Base-by-base conservation (phyloP, 2,888 invertebrate species). In the Drosophila multiciliata region DNA sequence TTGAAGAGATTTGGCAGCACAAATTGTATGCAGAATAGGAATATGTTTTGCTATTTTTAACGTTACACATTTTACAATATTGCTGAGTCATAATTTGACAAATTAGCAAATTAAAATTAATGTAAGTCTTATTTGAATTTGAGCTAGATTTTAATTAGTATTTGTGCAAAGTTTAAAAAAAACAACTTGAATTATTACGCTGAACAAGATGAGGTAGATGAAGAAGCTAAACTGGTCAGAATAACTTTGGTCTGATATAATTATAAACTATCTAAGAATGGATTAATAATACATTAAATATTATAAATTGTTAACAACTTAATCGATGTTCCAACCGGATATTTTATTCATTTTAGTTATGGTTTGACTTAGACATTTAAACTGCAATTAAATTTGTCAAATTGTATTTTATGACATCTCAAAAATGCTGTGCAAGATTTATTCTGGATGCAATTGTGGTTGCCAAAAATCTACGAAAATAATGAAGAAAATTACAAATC, bases 291-390 rank as follows among this genome's bases (percentile, higher is more conserved):
- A 20, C 11, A 20, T 12, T 3, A 42, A 20, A 12, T 12, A 12
- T 6, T 0, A 12, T 12, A 42, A 42, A 20, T 12, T 20, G 1
- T 7, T 3, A 1, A 5, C n/a, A n/a, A n/a, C 1, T 42, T 5
- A 0, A 2, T 5, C n/a, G 1, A n/a, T 3, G n/a, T n/a, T n/a
- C 11, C 0, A 11, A n/a, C 1, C 11, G 11, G 6, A n/a, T 1
- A 42, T 17, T 17, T 38, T 38, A 9, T 38, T 38, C 4, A 17
- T 17, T 20, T n/a, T n/a, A 42, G n/a, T 3, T 11, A 11, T 11
- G 42, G 0, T 12, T 20, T 45, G 7, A 1, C 20, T 42, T 7
- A 1, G 6, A 20, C 42, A 7, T 7, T 20, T 20, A 3, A 7
- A 12, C 45, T 12, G 45, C 20, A 12, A 7, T 3, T 45, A 45